Base-by-base conservation (phyloP, 2,113 vertebrate genomes). In the Gallinago paraguaiae region DNA sequence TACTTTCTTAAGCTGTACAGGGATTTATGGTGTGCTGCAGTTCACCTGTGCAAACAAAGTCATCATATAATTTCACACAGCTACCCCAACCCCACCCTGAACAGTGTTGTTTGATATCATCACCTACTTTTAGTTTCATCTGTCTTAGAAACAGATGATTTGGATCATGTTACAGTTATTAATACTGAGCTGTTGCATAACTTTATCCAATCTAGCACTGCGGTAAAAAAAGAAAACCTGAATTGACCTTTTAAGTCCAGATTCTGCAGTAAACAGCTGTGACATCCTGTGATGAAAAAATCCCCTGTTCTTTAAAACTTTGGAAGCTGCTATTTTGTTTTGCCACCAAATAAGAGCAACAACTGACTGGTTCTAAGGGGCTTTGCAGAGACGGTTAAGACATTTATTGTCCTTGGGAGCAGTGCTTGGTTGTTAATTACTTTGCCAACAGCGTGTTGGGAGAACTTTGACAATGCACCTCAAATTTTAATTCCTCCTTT, bases 61-160 rank as follows among this genome's bases (percentile, higher is more conserved):
- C 24, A 39, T 13, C 51, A 31, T 23, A 35, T 70, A 14, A n/a
- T 71, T 35, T 54, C 37, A 65, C 9, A 65, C 19, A 54, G 33
- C 35, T 37, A 71, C 27, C 6, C 15, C 19, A 9, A 59, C 10
- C 17, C 56, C 22, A 59, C 14, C 10, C 46, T 45, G 19, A 65
- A 50, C 9, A 27, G 16, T 7, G 2, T 28, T 71, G 50, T 23
- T 69, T 63, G 68, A 14, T 43, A 70, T 48, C 28, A 67, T 91
- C 76, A 31, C 11, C 43, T 71, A 46, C 76, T 95, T 93, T 74
- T 83, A 79, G 35, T 95, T 69, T 77, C 9, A 25, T 64, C 59
- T 86, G 46, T 75, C 41, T 75, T 89, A 31, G n/a, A 92, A 83
- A 77, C 71, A 94, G 90, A 90, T 92, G 57, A 86, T 92, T 71